Base-by-base conservation (phyloP, 2,797 vertebrate genomes). In the Brachymystax lenok region DNA sequence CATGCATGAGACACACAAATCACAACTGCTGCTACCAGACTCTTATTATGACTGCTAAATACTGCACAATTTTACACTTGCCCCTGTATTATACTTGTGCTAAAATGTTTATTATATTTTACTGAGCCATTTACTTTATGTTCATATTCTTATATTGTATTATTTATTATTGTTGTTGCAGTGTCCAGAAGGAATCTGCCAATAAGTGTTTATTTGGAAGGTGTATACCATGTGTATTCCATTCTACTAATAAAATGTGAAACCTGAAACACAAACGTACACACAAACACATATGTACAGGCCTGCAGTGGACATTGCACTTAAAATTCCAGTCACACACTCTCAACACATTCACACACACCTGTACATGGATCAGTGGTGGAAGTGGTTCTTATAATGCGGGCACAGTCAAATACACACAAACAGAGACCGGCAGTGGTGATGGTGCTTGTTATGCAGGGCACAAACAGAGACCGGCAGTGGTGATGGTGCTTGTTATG, bases 271-370 rank as follows among this genome's bases (percentile, higher is more conserved):
- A 79, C 73, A 81, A n/a, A 66, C 13, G 4, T 24, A 13, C 27
- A 21, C 35, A 51, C 61, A 27, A 21, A 51, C 3, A 69, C 19
- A 75, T 28, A 69, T 35, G 33, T 33, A 81, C 77, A 87, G 82
- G 85, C 88, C 81, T 86, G 88, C 69, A 66, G 67, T 82, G 75
- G 76, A 88, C 85, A 82, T 87, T 79, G 84, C 89, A 85, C 88
- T 92, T 92, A 92, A 87, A 80, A 92, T 92, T 87, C 89, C 81
- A 86, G 90, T 88, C 89, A 91, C 86, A 91, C 78, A 85, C 66
- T 70, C 82, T 86, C 88, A 90, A 91, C 90, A 89, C 88, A 90
- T 90, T 87, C 88, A 85, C 85, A 88, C 77, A 1, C 79, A 85
- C 85, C 87, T 80, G 80, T 88, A 89, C 88, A 88, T 50, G 83